A percentile compares a stretch with the other conserved stretches of the same genome.
phyloP scores from a whole-genome alignment of 1,140 invertebrate genomes.

The Lepidostoma basale region DNA sequence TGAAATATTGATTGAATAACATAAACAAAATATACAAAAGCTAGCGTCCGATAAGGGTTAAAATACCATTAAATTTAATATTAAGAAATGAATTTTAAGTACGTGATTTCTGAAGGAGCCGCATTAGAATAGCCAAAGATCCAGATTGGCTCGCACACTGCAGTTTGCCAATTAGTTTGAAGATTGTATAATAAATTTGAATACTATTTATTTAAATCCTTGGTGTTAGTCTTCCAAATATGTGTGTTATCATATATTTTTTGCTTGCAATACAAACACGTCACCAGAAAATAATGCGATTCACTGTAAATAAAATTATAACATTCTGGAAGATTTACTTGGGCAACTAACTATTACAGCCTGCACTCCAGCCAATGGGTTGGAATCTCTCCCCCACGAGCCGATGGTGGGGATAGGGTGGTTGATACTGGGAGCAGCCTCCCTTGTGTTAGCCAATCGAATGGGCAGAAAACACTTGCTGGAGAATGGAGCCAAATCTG shows the following conservation, averaged over 20 bases:
- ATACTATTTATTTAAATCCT: too few species aligned
- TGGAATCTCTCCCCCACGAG: conserved; percentile 52
- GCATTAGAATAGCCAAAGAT: too few species aligned
- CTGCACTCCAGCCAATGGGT: conserved; percentile 53
- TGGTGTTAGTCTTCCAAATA: not conserved
- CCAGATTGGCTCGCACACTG: too few species aligned
- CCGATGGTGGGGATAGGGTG: conserved; percentile 64
- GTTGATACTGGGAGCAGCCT: conserved; percentile 62
- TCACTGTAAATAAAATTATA: not conserved
- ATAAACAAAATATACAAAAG: too few species aligned
- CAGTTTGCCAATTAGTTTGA: not conserved
- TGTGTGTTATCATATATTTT: not conserved
- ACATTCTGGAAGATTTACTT: not conserved
- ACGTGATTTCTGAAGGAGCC: too few species aligned
- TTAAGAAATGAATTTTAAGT: too few species aligned
- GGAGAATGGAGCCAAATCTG: not conserved
- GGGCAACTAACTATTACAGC: conserved; percentile 36
- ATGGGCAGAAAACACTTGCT: not conserved
- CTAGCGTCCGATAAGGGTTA: too few species aligned
- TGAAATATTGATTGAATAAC: too few species aligned
- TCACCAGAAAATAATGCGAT: too few species aligned
- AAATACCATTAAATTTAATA: too few species aligned
- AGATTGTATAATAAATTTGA: too few species aligned
- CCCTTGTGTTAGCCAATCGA: conserved; percentile 55
- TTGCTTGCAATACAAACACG: not conserved